A percentile compares a stretch with the other conserved stretches of the same genome.
phyloP scores from a whole-genome alignment of 2,888 invertebrate genomes.

The Oligia strigilis region DNA sequence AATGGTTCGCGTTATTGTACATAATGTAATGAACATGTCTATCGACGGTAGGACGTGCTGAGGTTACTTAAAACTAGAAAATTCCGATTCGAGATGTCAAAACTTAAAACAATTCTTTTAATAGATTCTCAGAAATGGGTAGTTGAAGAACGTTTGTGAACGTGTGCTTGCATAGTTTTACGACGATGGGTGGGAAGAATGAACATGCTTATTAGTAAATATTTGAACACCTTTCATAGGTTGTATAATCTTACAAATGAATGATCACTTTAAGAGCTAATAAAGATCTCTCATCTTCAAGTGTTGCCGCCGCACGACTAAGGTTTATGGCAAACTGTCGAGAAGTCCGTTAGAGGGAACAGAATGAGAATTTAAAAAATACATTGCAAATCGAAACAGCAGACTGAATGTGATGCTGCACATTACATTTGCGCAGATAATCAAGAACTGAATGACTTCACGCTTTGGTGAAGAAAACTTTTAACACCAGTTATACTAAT shows the following conservation, averaged over 20 bases:
- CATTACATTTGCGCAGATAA: not conserved
- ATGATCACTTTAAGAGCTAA: constrained; percentile 8
- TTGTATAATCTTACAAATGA: constrained; percentile 1
- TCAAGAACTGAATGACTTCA: not conserved
- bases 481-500: not conserved
- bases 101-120: constrained; percentile 15
- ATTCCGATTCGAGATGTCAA: constrained; percentile 43
- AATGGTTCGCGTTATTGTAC: too few relatives aligned
- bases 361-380: constrained; percentile 3
- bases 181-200: not conserved
- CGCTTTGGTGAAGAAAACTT: not conserved
- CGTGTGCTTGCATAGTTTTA: constrained; percentile 26
- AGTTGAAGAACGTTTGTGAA: constrained; percentile 10
- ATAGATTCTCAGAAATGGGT: constrained; percentile 10
- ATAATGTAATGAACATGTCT: constrained; percentile 39
- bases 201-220: constrained; percentile 8
- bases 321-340: not conserved
- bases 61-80: constrained; percentile 48
- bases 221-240: constrained; percentile 2
- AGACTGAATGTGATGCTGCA: not conserved
- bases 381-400: constrained; percentile 12
- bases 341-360: not conserved
- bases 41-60: constrained; percentile 19
- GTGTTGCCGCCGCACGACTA: not conserved
- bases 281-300: not conserved